Evolutionary conservation across 2,113 vertebrate species (phyloP).

Genomic region (Misgurnus mizolepis): DNA sequence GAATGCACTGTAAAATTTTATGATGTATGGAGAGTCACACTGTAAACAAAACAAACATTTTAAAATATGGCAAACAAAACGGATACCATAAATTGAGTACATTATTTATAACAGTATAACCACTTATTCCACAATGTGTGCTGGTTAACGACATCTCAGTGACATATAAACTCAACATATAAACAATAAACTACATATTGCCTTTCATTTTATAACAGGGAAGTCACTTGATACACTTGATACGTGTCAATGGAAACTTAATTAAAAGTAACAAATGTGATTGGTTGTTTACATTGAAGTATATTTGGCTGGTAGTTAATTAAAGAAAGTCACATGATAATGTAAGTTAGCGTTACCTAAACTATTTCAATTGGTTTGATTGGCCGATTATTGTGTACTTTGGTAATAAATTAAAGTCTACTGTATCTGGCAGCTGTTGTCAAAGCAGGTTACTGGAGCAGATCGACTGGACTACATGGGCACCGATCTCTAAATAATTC

Average conservation of each 20-base stretch:
- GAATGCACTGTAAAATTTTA: conserved; percentile 99
- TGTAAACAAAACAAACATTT: conserved; percentile 70
- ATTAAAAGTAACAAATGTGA: neutral
- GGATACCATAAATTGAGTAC: too few relatives aligned
- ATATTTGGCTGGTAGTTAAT: neutral
- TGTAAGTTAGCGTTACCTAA: neutral
- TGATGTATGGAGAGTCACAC: conserved; percentile 98
- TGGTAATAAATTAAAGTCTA: neutral
- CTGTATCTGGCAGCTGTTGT: conserved; percentile 26
- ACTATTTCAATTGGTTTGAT: neutral
- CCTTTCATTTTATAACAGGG: neutral
- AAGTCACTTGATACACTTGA: neutral
- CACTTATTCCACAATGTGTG: neutral
- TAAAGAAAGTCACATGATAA: neutral
- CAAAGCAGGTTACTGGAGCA: conserved; percentile 27
- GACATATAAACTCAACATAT: neutral
- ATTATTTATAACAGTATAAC: neutral
- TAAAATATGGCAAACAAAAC: neutral
- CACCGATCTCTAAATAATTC: conserved; percentile 31
- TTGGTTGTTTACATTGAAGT: neutral
- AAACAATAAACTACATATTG: neutral
- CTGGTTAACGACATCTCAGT: too few relatives aligned
- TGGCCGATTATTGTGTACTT: neutral
- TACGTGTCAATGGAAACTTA: neutral
- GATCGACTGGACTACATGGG: conserved; percentile 15